These are phyloP conservation scores for Morpho deidamia DNA, from an alignment of 2,888 invertebrate genomes.

Conservation along the genomic window DNA sequence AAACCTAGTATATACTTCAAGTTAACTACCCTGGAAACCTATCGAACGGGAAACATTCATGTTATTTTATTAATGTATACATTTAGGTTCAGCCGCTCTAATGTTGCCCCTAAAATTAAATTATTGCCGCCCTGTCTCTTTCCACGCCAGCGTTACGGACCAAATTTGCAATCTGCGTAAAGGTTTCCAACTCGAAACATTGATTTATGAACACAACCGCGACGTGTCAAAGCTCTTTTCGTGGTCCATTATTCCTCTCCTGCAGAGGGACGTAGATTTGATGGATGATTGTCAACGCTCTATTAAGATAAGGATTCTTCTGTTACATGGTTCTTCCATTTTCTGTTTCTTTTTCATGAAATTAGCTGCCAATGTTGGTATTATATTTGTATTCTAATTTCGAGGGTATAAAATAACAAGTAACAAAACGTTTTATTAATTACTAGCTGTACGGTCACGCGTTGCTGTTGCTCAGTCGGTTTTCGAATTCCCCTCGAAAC, in stretches of 20 bases:
- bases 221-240: slow-evolving; percentile 19
- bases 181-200: slow-evolving; percentile 10
- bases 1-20: slow-evolving; percentile 1
- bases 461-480: too few relatives aligned
- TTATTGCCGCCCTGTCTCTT: slow-evolving; percentile 44
- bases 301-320: too few relatives aligned
- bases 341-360: too few relatives aligned
- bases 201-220: slow-evolving; percentile 21
- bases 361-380: too few relatives aligned
- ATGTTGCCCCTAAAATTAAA: slow-evolving; percentile 56
- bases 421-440: too few relatives aligned
- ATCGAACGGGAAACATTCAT: slow-evolving; percentile 13
- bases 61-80: slow-evolving; percentile 50
- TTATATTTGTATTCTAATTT: too few relatives aligned
- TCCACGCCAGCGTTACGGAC: slow-evolving; percentile 30
- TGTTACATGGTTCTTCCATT: too few relatives aligned
- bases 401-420: too few relatives aligned
- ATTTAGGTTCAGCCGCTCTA: slow-evolving; percentile 39
- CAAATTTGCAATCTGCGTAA: slow-evolving; percentile 39
- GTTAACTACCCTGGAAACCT: slow-evolving; percentile 3
- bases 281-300: too few relatives aligned
- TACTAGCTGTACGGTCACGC: too few relatives aligned
- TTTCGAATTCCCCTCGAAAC: too few relatives aligned
- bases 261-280: too few relatives aligned
- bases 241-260: slow-evolving; percentile 15